phyloP scores from a whole-genome alignment of 64 coral and sea anemone genomes.

The Montipora capricornis region DNA sequence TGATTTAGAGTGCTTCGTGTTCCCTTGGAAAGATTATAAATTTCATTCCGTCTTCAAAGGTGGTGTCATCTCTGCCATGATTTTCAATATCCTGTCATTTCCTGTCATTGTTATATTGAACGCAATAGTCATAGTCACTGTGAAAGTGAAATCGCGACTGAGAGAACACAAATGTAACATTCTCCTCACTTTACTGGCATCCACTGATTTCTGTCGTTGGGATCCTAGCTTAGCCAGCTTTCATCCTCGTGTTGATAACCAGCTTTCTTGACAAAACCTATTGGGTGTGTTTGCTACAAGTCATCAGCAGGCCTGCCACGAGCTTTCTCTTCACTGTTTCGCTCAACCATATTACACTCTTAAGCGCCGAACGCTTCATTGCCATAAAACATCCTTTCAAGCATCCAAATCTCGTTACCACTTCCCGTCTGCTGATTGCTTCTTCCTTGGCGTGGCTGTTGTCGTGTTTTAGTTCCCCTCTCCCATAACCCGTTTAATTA shows the following conservation, averaged over 20 bases:
- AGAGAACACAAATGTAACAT: background rate
- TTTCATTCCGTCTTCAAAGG: too few relatives aligned
- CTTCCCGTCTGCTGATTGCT: too few relatives aligned
- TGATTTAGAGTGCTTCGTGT: too few relatives aligned
- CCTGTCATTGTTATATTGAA: background rate
- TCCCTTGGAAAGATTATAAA: too few relatives aligned
- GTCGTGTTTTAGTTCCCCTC: too few relatives aligned
- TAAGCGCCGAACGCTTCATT: background rate
- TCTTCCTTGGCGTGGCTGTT: background rate
- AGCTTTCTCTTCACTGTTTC: background rate
- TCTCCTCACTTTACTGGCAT: background rate
- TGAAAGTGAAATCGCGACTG: background rate
- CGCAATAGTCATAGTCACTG: background rate
- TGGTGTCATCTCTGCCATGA: background rate
- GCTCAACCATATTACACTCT: background rate
- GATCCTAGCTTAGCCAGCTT: background rate
- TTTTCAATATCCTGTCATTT: background rate
- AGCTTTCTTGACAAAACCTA: background rate
- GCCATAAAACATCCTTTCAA: background rate
- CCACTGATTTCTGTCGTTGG: background rate
- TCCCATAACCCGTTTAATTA: too few relatives aligned
- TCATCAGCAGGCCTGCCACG: background rate
- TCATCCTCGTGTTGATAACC: background rate
- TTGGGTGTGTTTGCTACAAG: background rate
- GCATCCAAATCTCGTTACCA: background rate